Percentiles rank a stretch among this genome's conserved stretches.
phyloP scores from a whole-genome alignment of 2,113 vertebrate genomes.

The Myotis davidii region DNA sequence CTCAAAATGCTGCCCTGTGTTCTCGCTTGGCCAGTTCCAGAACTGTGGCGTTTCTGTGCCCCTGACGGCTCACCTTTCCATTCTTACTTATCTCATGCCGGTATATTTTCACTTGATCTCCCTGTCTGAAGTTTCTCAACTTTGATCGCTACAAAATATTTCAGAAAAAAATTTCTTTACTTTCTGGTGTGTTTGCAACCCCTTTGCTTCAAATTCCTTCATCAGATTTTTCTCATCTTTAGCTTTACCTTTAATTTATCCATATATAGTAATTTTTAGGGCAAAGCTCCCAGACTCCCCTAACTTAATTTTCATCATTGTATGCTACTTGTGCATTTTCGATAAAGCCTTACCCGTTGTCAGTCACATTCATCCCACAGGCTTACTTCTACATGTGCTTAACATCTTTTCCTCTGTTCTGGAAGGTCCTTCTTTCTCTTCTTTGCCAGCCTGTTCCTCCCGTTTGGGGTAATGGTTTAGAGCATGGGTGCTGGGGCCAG shows the following conservation, averaged over 20 bases:
- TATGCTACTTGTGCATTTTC: neutral
- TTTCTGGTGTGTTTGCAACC: neutral
- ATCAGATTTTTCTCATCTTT: neutral
- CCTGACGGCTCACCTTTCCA: neutral
- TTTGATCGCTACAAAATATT: neutral
- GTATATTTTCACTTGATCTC: neutral
- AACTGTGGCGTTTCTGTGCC: neutral
- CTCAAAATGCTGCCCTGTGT: neutral
- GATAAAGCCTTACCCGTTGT: neutral
- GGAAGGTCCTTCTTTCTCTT: neutral
- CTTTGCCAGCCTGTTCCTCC: neutral
- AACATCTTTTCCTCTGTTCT: neutral
- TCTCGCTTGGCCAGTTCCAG: neutral
- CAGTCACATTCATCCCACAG: neutral
- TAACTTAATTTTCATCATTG: neutral
- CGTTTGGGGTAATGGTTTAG: neutral
- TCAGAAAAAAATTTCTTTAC: neutral
- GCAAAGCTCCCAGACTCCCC: neutral
- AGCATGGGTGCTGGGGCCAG: neutral
- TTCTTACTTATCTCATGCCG: neutral
- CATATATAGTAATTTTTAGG: neutral
- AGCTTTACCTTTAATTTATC: neutral
- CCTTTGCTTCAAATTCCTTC: constrained; percentile 12
- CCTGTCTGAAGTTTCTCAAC: neutral
- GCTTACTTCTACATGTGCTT: neutral